Evolutionary conservation across 2,888 invertebrate genomes (phyloP), one percentile per base, ranked within the genome.

Genomic region (Deilephila porcellus): DNA sequence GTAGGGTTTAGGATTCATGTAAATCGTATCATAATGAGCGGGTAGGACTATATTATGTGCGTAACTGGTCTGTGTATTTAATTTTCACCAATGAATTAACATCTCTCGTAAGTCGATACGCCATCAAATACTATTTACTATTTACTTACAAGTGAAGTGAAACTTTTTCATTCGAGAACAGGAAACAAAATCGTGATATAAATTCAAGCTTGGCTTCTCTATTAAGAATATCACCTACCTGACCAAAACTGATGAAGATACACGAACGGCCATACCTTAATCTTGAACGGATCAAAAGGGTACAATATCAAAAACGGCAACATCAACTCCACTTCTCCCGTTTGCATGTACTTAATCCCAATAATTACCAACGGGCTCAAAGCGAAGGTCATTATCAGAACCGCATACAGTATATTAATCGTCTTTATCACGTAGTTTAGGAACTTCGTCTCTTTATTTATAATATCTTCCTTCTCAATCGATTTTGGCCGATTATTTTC

Each of bases 201-300:
- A 6, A 6, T 7, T 37, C 37, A 7, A 37, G 37, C 1, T 37
- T 37, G 7, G 37, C 37, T 37, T 7, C 7, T 37, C 8, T 7
- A 32, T 5, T 32, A 32, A 32, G 5, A 1, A 6, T 8, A 19
- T 25, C 4, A 87, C 87, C 78, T 77, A 92, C 92, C 86, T 60
- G 89, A 86, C 86, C 88, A 88, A 75, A 87, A 75, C 76, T 92
- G 92, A 73, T 87, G 88, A 8, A 90, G 20, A 75, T 89, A 92
- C 2, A 88, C 85, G 71, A 85, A 85, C 1, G 91, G 92, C 86
- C 87, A 92, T 62, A 85, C 82, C 60, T 76, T 85, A 0, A 86
- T 75, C 59, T 88, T 83, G 59, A 82, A 86, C 17, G 86, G 75
- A 78, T 92, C 84, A 72, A 93, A 91, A 0, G 92, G 92, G 83